phyloP scores from a whole-genome alignment of 1,140 invertebrate genomes.

The Eueides isabella region DNA sequence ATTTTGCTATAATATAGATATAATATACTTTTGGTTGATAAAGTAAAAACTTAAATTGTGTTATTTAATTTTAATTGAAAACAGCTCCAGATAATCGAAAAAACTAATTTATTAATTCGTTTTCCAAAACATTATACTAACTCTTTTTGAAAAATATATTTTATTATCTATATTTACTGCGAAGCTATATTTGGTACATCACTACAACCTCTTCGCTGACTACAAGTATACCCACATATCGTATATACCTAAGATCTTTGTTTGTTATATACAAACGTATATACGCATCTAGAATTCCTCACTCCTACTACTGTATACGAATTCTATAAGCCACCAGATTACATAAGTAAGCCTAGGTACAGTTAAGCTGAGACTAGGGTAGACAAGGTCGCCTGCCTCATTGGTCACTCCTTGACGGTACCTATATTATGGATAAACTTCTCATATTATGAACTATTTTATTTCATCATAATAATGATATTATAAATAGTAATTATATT shows the following conservation, averaged over 20 bases:
- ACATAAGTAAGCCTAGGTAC: conserved; percentile 47
- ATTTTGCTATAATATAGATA: too few species aligned
- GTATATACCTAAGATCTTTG: conserved; percentile 21
- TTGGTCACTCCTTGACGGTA: conserved; percentile 55
- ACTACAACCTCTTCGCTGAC: background rate
- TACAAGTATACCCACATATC: background rate
- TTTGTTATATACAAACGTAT: conserved; percentile 30
- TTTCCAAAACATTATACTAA: too few species aligned
- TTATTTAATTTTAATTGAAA: too few species aligned
- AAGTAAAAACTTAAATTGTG: too few species aligned
- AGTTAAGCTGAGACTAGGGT: conserved; percentile 61
- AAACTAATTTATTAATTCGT: too few species aligned
- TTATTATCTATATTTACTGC: background rate
- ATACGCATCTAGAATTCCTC: conserved; percentile 13
- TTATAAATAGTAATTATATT: background rate
- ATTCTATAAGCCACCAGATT: conserved; percentile 49
- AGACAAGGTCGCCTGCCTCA: conserved; percentile 77
- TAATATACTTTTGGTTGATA: too few species aligned
- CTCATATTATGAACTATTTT: background rate
- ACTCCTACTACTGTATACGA: conserved; percentile 17
- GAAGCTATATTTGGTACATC: background rate
- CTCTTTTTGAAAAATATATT: background rate
- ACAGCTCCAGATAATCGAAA: too few species aligned
- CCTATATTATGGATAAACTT: conserved; percentile 52
- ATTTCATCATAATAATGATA: background rate